Conservation (phyloP, 2,888 invertebrate species). For the Trichacis sp. region DNA sequence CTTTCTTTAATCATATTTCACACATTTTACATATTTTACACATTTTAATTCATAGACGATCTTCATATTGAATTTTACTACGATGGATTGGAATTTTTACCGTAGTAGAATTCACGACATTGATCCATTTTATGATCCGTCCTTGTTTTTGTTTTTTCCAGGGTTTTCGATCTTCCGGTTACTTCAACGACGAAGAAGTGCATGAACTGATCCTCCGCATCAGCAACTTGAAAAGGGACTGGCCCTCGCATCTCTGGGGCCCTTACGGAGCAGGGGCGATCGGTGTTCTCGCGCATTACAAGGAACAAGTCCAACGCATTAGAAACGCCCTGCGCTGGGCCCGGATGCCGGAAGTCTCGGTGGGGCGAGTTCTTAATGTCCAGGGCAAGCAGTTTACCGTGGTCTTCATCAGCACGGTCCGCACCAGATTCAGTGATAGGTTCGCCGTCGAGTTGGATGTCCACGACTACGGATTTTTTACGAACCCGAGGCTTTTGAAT, state of each 20-base stretch:
- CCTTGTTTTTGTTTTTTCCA: constrained; percentile 25
- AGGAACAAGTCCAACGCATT: constrained; percentile 83
- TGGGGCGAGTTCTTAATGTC: constrained; percentile 85
- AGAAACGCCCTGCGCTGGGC: constrained; percentile 81
- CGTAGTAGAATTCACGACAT: too few relatives aligned
- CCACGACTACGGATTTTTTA: constrained; percentile 84
- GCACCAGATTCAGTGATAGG: constrained; percentile 80
- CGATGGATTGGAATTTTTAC: too few relatives aligned
- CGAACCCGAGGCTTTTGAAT: constrained; percentile 84
- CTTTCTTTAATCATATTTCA: too few relatives aligned
- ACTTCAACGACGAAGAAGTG: constrained; percentile 85
- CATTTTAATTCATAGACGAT: too few relatives aligned
- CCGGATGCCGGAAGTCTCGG: constrained; percentile 80
- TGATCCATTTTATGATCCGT: not conserved
- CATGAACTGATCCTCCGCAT: constrained; percentile 84
- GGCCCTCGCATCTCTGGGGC: constrained; percentile 81
- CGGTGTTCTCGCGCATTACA: constrained; percentile 87
- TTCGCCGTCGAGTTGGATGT: constrained; percentile 70
- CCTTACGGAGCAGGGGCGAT: constrained; percentile 81
- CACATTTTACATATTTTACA: too few relatives aligned
- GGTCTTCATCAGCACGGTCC: constrained; percentile 83
- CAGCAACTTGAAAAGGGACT: constrained; percentile 77
- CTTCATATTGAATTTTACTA: too few relatives aligned
- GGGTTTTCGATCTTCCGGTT: constrained; percentile 77
- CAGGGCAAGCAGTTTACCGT: constrained; percentile 90